A percentile compares a stretch with the other conserved stretches of the same genome.
Conservation (phyloP, 2,113 vertebrate genomes). For the Shinisaurus crocodilurus region DNA sequence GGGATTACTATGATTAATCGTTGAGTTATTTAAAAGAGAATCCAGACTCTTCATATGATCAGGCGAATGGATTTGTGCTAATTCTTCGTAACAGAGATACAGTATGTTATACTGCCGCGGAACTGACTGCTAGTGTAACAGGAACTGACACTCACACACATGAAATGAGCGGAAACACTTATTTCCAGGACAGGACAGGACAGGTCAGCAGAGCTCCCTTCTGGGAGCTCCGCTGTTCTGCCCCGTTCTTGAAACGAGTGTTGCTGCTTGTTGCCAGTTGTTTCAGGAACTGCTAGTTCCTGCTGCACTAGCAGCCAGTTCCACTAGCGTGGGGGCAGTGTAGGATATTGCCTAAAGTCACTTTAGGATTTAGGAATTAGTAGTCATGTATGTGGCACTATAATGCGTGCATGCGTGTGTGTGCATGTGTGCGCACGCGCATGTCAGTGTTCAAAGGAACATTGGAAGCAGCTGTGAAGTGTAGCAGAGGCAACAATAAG, state of each 20-base stretch:
- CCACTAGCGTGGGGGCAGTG: too few species aligned
- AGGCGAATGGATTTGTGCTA: not conserved
- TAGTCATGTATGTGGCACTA: not conserved
- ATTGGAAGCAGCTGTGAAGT: constrained; percentile 71
- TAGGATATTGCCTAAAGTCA: not conserved
- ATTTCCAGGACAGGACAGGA: too few species aligned
- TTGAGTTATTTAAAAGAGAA: not conserved
- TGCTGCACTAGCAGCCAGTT: too few species aligned
- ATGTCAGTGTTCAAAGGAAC: constrained; percentile 61
- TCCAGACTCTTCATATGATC: not conserved
- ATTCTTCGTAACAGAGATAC: not conserved
- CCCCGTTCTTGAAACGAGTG: too few species aligned
- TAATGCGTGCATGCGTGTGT: constrained; percentile 7
- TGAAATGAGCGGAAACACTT: too few species aligned
- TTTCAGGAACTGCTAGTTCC: too few species aligned
- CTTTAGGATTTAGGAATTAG: not conserved
- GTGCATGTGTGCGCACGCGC: not conserved
- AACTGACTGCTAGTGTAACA: too few species aligned
- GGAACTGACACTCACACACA: too few species aligned
- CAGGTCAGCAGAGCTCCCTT: too few species aligned
- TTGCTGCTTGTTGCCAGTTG: too few species aligned
- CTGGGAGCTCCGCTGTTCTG: too few species aligned
- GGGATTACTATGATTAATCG: not conserved
- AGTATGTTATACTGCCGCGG: too few species aligned
- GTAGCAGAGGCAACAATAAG: constrained; percentile 66